These are phyloP conservation scores for Drosophila parabipectinata DNA, from an alignment of 1,140 invertebrate genomes.

Conservation along the genomic window DNA sequence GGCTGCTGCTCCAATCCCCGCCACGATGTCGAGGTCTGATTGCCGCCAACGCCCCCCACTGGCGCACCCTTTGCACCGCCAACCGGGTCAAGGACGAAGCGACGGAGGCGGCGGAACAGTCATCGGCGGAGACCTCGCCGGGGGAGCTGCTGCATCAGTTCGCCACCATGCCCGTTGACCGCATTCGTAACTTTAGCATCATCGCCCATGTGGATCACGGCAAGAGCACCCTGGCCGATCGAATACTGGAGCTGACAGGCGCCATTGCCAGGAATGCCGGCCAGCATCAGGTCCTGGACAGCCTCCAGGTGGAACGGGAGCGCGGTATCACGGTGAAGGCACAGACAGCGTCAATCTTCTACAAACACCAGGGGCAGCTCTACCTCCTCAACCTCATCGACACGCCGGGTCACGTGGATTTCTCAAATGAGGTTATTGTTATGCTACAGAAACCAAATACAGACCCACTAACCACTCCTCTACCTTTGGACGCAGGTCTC, in stretches of 20 bases:
- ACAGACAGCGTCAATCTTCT: constrained; percentile 95
- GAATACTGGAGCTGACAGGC: constrained; percentile 95
- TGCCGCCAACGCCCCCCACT: background rate
- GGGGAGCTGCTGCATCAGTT: constrained; percentile 50
- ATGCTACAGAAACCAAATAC: background rate
- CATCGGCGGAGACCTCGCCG: constrained; percentile 17
- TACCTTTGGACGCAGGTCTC: constrained; percentile 85
- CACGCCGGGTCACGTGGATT: constrained; percentile 99
- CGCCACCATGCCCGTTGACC: constrained; percentile 86
- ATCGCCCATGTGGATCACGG: constrained; percentile 99
- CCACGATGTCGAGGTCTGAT: background rate
- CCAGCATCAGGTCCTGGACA: constrained; percentile 88
- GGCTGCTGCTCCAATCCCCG: background rate
- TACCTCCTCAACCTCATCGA: constrained; percentile 99
- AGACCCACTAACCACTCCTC: background rate
- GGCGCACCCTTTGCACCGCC: constrained; percentile 1
- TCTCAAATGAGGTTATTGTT: constrained; percentile 94
- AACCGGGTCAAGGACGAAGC: constrained; percentile 35
- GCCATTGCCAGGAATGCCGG: constrained; percentile 89
- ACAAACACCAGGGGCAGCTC: constrained; percentile 87
- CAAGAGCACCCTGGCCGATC: constrained; percentile 97
- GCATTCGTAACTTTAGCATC: constrained; percentile 97
- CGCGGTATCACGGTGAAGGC: constrained; percentile 99
- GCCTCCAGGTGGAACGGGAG: constrained; percentile 92
- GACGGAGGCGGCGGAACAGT: background rate